These are phyloP conservation scores for Myocastor coypus DNA, from an alignment of 2,113 vertebrate genomes.

Conservation along the genomic window DNA sequence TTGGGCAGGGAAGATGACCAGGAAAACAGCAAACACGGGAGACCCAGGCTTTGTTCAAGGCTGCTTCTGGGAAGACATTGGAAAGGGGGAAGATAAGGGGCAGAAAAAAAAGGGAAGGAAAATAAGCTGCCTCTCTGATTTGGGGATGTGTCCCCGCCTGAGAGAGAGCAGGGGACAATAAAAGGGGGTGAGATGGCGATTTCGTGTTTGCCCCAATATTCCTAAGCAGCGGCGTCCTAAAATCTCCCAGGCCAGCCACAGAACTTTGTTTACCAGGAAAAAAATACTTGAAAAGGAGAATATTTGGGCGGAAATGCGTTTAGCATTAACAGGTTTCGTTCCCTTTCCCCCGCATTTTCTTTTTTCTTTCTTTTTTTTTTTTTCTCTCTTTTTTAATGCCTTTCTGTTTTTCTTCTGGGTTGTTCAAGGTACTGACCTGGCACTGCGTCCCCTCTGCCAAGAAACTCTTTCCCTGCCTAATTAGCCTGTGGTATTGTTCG, in stretches of 20 bases:
- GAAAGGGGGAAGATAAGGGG: not conserved
- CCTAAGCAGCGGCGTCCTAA: constrained; percentile 86
- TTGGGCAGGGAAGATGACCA: fast-evolving
- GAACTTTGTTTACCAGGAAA: constrained; percentile 89
- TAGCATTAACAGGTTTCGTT: constrained; percentile 83
- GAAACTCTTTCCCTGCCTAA: constrained; percentile 85
- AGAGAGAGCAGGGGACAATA: not conserved
- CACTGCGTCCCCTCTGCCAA: constrained; percentile 81
- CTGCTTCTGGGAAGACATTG: constrained; percentile 20
- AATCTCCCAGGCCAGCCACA: constrained; percentile 82
- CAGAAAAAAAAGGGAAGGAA: not conserved
- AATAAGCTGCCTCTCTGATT: not conserved
- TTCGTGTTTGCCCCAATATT: constrained; percentile 74
- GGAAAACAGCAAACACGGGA: not conserved
- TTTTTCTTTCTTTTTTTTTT: not conserved
- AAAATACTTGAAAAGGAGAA: constrained; percentile 88
- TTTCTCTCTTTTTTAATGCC: constrained; percentile 81
- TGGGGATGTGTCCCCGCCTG: constrained; percentile 42
- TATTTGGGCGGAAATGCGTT: constrained; percentile 86
- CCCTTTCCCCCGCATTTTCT: not conserved
- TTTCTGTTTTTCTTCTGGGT: constrained; percentile 86
- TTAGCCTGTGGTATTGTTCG: constrained; percentile 83
- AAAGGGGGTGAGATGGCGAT: constrained; percentile 47
- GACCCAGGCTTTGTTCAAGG: not conserved
- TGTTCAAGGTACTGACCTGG: constrained; percentile 86